Percentiles rank a stretch among this genome's conserved stretches.
Evolutionary conservation across 2,113 vertebrate species (phyloP).

Genomic region (Puntigrus tetrazona): DNA sequence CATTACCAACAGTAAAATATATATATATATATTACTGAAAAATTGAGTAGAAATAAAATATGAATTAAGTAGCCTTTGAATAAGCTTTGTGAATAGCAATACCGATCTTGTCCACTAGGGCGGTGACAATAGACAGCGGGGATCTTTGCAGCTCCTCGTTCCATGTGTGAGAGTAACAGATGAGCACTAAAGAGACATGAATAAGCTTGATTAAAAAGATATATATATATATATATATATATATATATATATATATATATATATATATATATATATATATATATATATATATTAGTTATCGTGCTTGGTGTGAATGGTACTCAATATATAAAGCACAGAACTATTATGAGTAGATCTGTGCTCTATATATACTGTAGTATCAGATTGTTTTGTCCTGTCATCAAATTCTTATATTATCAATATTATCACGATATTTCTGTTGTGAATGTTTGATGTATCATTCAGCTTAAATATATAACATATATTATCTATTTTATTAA

Average conservation of each 20-base stretch:
- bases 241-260: too few species aligned
- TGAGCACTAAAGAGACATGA: constrained; percentile 82
- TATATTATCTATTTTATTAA: background rate
- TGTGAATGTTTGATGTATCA: background rate
- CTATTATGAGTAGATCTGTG: too few species aligned
- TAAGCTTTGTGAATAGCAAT: constrained; percentile 15
- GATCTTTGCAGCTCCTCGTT: constrained; percentile 76
- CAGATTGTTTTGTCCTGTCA: too few species aligned
- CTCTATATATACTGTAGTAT: too few species aligned
- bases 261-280: too few species aligned
- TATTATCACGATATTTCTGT: too few species aligned
- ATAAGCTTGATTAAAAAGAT: background rate
- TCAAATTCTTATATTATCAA: too few species aligned
- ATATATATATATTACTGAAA: background rate
- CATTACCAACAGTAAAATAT: background rate
- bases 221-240: too few species aligned
- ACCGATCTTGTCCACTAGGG: constrained; percentile 97
- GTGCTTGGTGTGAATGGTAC: too few species aligned
- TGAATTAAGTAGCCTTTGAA: background rate
- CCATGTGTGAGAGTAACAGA: constrained; percentile 92
- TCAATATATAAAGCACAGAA: too few species aligned
- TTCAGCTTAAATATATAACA: background rate
- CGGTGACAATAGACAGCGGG: constrained; percentile 95
- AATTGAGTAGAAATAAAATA: background rate
- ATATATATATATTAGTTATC: too few species aligned